phyloP scores from a whole-genome alignment of 2,113 vertebrate species.

The Recurvirostra avosetta region DNA sequence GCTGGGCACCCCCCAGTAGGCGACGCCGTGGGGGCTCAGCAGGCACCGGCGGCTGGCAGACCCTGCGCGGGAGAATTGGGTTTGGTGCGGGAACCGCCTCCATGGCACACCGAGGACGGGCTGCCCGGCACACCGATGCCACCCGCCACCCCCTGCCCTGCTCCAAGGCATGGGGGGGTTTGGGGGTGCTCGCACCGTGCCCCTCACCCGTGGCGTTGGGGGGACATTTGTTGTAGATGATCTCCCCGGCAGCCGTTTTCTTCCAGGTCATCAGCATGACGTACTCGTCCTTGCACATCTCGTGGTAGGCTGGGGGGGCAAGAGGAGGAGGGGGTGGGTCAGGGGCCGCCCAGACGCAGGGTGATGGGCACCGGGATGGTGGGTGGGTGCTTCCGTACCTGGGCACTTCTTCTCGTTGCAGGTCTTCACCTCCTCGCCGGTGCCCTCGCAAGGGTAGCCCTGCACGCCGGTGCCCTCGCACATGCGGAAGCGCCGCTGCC shows the following conservation, averaged over 20 bases:
- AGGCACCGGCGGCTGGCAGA: slow-evolving; percentile 98
- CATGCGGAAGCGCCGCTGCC: slow-evolving; percentile 95
- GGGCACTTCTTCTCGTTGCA: slow-evolving; percentile 98
- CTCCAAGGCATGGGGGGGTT: rapidly evolving
- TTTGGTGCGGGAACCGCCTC: rapidly evolving
- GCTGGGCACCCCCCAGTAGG: slow-evolving; percentile 97
- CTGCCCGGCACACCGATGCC: rapidly evolving
- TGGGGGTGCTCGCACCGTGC: background rate
- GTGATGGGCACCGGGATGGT: background rate
- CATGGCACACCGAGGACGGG: rapidly evolving
- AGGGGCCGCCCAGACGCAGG: rapidly evolving
- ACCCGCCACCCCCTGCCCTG: rapidly evolving
- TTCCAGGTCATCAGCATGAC: slow-evolving; percentile 91
- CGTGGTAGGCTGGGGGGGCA: slow-evolving; percentile 80
- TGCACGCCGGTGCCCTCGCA: slow-evolving; percentile 87
- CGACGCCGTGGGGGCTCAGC: slow-evolving; percentile 93
- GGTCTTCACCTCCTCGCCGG: slow-evolving; percentile 91
- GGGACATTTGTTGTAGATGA: slow-evolving; percentile 97
- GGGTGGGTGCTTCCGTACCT: slow-evolving; percentile 68
- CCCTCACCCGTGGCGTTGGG: slow-evolving; percentile 93
- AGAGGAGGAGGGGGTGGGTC: background rate
- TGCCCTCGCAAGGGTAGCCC: slow-evolving; percentile 92
- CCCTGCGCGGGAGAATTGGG: slow-evolving; percentile 57
- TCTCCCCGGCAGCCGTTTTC: slow-evolving; percentile 91
- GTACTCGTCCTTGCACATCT: slow-evolving; percentile 94